Percentiles rank a stretch among this genome's conserved stretches.
Conservation (phyloP, 1,140 invertebrate species). For the Rhyacophila brunnea region DNA sequence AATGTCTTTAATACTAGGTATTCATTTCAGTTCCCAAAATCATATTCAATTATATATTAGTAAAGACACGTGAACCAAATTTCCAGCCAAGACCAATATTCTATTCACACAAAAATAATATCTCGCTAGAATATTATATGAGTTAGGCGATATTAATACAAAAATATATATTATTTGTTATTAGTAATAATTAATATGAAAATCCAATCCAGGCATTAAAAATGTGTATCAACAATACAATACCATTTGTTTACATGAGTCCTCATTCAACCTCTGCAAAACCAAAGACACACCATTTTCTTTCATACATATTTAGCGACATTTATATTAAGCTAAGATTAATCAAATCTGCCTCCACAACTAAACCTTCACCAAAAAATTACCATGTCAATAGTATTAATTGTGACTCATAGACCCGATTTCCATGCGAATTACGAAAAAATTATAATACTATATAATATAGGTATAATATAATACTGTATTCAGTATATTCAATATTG, state of each 20-base stretch:
- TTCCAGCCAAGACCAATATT: too few species aligned
- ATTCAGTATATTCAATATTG: too few species aligned
- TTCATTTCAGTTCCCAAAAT: too few species aligned
- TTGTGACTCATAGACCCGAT: background rate
- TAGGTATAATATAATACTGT: background rate
- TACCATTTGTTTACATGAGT: slow-evolving; percentile 79
- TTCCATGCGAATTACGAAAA: background rate
- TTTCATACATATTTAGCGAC: slow-evolving; percentile 8
- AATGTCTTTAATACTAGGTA: too few species aligned
- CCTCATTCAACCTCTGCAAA: slow-evolving; percentile 79
- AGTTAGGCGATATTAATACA: too few species aligned
- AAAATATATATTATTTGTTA: too few species aligned
- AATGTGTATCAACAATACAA: slow-evolving; percentile 54
- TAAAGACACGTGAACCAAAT: too few species aligned
- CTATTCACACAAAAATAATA: too few species aligned
- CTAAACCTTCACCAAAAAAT: slow-evolving; percentile 11
- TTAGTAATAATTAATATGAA: background rate
- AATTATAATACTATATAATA: background rate
- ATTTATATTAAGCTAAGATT: slow-evolving; percentile 1
- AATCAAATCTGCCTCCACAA: background rate
- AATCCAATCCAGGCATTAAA: slow-evolving; percentile 27
- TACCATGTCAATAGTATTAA: background rate
- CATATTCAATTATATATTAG: too few species aligned
- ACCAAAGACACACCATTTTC: slow-evolving; percentile 46
- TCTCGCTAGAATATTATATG: too few species aligned